Conservation (phyloP, 2,797 vertebrate genomes). For the Sorex maritimensis region DNA sequence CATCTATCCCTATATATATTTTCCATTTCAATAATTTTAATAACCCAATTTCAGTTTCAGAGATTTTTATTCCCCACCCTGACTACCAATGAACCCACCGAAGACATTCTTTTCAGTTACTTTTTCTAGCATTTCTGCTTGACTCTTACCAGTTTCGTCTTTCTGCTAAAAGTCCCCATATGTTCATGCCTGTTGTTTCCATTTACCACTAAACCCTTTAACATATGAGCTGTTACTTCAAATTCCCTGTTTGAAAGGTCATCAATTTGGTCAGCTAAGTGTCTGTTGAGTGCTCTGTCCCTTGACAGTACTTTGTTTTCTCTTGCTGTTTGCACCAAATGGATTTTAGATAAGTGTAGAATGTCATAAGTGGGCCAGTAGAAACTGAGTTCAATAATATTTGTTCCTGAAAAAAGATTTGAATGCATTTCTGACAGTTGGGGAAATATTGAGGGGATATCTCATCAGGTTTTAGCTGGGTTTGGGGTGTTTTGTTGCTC, state of each 20-base stretch:
- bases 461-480: not conserved
- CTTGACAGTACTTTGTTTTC: conserved; percentile 20
- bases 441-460: not conserved
- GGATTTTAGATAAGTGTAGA: conserved; percentile 48
- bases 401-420: conserved; percentile 41
- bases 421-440: conserved; percentile 1
- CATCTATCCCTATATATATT: too few relatives aligned
- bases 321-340: conserved; percentile 63
- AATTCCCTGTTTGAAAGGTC: conserved; percentile 51
- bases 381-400: conserved; percentile 50
- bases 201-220: conserved; percentile 35
- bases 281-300: conserved; percentile 54
- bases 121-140: conserved; percentile 41
- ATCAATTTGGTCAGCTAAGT: not conserved
- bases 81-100: conserved; percentile 55
- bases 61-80: conserved; percentile 43
- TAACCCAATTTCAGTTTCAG: conserved; percentile 31
- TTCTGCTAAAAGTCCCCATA: conserved; percentile 56
- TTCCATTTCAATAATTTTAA: conserved; percentile 25
- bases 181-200: conserved; percentile 42
- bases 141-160: conserved; percentile 3
- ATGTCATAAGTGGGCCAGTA: conserved; percentile 4
- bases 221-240: conserved; percentile 48
- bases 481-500: conserved; percentile 45
- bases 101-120: conserved; percentile 55